These are phyloP conservation scores for Hydrozoanthus gracilis DNA, from an alignment of 92 coral and sea anemone genomes.

Conservation along the genomic window DNA sequence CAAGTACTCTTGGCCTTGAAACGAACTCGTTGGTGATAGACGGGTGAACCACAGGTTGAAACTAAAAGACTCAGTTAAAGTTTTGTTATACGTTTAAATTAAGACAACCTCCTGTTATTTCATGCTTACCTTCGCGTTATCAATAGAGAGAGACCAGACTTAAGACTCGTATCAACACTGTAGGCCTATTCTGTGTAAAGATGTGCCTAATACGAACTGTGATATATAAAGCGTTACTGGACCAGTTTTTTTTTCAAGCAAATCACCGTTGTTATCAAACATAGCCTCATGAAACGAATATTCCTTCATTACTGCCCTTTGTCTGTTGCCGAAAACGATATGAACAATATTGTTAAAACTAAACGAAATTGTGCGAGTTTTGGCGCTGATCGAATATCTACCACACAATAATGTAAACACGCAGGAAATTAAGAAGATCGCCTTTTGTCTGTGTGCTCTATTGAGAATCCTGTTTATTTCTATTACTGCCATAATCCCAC, in stretches of 20 bases:
- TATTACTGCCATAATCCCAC: conserved; percentile 16
- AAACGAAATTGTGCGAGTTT: background rate
- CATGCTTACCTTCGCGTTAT: too few relatives aligned
- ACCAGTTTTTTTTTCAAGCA: background rate
- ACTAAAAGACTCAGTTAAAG: too few relatives aligned
- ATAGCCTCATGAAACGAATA: conserved; percentile 4
- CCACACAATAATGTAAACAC: background rate
- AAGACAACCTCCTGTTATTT: too few relatives aligned
- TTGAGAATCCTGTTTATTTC: conserved; percentile 28
- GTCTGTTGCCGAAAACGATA: conserved; percentile 18
- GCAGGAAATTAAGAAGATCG: conserved; percentile 14
- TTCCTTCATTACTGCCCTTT: conserved; percentile 6
- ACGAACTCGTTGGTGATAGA: too few relatives aligned
- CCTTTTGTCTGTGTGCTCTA: background rate
- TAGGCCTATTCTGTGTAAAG: too few relatives aligned
- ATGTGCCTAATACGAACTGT: background rate
- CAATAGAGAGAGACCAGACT: too few relatives aligned
- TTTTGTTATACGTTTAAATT: too few relatives aligned
- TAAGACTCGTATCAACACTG: too few relatives aligned
- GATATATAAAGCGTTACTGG: conserved; percentile 14
- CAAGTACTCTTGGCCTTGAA: too few relatives aligned
- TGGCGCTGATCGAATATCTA: background rate
- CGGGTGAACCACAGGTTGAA: too few relatives aligned
- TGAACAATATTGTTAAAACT: conserved; percentile 21
- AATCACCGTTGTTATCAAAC: background rate